These are phyloP conservation scores for Cossypha dichroa DNA, from an alignment of 2,797 vertebrate genomes.

Conservation along the genomic window DNA sequence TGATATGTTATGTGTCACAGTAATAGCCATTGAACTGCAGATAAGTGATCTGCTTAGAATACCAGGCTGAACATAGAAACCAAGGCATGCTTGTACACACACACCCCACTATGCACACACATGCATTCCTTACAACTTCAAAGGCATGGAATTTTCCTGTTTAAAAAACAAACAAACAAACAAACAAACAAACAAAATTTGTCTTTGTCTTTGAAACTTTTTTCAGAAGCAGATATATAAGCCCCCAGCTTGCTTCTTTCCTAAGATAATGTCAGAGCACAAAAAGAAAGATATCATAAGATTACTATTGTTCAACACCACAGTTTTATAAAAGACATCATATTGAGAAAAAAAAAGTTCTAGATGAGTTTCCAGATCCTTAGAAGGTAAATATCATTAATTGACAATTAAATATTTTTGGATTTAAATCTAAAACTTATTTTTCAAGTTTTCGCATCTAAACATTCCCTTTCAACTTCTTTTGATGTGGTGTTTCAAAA, in stretches of 20 bases:
- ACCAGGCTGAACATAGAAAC: background rate
- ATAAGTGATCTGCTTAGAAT: background rate
- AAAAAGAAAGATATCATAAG: background rate
- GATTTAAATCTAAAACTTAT: background rate
- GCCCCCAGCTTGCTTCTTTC: background rate
- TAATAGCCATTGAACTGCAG: background rate
- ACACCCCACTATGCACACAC: accelerated
- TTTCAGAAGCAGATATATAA: background rate
- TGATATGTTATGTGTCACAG: background rate
- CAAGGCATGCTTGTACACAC: background rate
- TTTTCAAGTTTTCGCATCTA: background rate
- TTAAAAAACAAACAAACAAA: background rate
- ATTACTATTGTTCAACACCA: background rate
- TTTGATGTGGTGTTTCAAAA: background rate
- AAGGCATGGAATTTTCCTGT: background rate
- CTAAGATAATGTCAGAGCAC: background rate
- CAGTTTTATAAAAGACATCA: background rate
- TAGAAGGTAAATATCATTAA: background rate
- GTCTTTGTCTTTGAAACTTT: background rate
- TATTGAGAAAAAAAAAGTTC: background rate
- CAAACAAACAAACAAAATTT: accelerated
- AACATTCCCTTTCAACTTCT: background rate
- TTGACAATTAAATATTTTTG: background rate
- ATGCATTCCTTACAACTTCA: background rate
- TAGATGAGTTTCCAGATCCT: background rate